Evolutionary conservation across 2,113 vertebrate genomes (phyloP), one percentile per base, ranked within the genome.

Genomic region (Chlamydotis undulata): DNA sequence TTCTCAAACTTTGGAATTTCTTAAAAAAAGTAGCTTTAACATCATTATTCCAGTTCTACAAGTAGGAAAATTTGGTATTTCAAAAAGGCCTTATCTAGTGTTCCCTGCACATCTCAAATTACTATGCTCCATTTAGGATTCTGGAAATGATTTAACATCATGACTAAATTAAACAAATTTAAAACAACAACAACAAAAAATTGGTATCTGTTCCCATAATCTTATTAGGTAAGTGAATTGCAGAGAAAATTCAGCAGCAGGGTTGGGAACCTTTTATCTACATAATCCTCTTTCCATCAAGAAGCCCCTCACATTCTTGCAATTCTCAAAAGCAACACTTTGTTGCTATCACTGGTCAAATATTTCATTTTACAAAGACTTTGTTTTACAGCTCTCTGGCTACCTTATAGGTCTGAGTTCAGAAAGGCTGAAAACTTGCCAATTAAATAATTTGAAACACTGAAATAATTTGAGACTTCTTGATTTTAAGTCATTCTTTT

Each of bases 141-240:
- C 90, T 93, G 83, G 75, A 90, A 92, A 75, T 52, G 14, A 90
- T 88, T 96, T 91, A 87, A 3, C 57, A 76, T 91, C 53, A 31
- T 80, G 43, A 64, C 68, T 71, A 83, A 83, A 93, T 93, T 83
- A 90, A 90, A 83, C 39, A 88, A 67, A 80, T 86, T 90, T 74
- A 74, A 86, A 96, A 69, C 25, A 91, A 77, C n/a, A 82, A 49
- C 24, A 59, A 35, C 35, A 21, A 23, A 64, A 84, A 63, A 31
- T 5, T 47, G 5, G 9, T 73, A 71, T 83, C 79, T 81, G 26
- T 74, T 83, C 22, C 67, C 10, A 4, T 90, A 68, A 87, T 89
- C 60, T 81, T 78, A 67, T 74, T 77, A 90, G 12, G 18, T 59
- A 37, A 94, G 43, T 52, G 53, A 85, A 80, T 41, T 92, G 26